Conservation (phyloP, 2,113 vertebrate species). For the Chascanopsetta lugubris region DNA sequence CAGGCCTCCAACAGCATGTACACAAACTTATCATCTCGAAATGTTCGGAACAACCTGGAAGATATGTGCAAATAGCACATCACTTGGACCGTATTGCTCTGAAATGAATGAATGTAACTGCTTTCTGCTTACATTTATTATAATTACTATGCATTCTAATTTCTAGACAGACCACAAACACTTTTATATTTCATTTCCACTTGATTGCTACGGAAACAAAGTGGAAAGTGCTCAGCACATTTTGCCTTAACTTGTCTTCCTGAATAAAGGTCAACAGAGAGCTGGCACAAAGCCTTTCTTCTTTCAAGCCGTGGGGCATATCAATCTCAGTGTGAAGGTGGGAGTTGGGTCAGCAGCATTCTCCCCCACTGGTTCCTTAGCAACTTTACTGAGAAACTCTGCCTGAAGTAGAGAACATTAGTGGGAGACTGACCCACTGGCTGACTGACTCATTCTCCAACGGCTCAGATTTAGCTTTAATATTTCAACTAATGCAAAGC, state of each 20-base stretch:
- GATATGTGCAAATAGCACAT: constrained; percentile 18
- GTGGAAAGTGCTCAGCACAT: background rate
- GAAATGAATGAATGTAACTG: too few species aligned
- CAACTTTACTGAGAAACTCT: constrained; percentile 51
- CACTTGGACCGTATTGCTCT: background rate
- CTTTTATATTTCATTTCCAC: background rate
- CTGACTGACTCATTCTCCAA: background rate
- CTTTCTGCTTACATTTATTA: too few species aligned
- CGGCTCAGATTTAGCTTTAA: background rate
- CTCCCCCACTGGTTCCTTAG: constrained; percentile 54
- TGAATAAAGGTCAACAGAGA: constrained; percentile 27
- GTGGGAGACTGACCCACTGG: background rate
- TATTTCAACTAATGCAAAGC: too few species aligned
- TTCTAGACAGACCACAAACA: too few species aligned
- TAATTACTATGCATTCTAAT: too few species aligned
- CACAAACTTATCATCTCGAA: constrained; percentile 90
- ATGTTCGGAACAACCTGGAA: constrained; percentile 90
- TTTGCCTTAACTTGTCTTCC: constrained; percentile 36
- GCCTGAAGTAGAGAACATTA: background rate
- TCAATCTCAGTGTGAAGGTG: constrained; percentile 48
- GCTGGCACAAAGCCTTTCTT: constrained; percentile 60
- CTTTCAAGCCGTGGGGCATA: constrained; percentile 56
- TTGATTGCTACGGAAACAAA: background rate
- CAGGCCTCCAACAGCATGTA: constrained; percentile 94
- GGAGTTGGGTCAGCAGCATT: constrained; percentile 51